A percentile compares a stretch with the other conserved stretches of the same genome.
phyloP scores from a whole-genome alignment of 2,113 vertebrate species.

The Antidorcas marsupialis region DNA sequence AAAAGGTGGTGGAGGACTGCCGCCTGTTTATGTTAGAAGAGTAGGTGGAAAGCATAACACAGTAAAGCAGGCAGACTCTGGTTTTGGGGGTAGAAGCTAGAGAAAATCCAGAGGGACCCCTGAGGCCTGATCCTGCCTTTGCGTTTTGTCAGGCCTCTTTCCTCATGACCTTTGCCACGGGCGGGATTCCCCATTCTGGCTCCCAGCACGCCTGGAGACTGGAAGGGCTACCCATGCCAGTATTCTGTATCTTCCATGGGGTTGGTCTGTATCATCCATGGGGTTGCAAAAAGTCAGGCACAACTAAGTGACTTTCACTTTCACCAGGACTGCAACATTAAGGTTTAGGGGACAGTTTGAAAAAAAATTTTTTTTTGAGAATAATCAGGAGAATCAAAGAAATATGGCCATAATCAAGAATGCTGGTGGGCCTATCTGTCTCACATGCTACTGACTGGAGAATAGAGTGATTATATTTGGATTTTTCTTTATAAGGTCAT shows the following conservation, averaged over 20 bases:
- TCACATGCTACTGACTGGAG: not conserved
- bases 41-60: too few species aligned
- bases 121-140: too few species aligned
- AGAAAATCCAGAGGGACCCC: too few species aligned
- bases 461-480: not conserved
- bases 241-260: not conserved
- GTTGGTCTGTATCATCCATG: not conserved
- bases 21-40: too few species aligned
- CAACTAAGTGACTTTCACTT: not conserved
- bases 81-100: too few species aligned
- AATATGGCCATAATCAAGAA: not conserved
- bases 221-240: not conserved
- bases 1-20: too few species aligned
- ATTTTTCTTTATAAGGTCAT: not conserved
- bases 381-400: not conserved
- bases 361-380: not conserved
- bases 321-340: not conserved
- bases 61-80: too few species aligned
- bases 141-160: too few species aligned
- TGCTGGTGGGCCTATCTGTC: not conserved
- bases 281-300: not conserved
- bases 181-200: rapidly evolving
- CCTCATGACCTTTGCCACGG: too few species aligned
- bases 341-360: not conserved
- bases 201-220: not conserved